A percentile compares a stretch with the other conserved stretches of the same genome.
phyloP scores from a whole-genome alignment of 2,113 vertebrate genomes.

The Mohoua ochrocephala region DNA sequence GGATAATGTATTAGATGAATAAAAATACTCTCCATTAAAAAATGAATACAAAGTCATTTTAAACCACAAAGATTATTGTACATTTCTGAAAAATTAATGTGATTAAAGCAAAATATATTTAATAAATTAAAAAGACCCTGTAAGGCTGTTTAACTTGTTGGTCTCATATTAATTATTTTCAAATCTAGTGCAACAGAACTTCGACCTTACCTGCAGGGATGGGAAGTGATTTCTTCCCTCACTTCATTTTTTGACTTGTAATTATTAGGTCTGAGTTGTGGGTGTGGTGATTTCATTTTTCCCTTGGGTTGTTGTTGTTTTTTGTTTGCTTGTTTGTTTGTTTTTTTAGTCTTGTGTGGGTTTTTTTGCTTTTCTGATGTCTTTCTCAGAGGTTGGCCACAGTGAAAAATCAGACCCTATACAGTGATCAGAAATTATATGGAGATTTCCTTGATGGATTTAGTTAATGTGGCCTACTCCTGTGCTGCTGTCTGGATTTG shows the following conservation, averaged over 20 bases:
- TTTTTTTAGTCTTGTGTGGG: not conserved
- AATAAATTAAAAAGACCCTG: constrained; percentile 25
- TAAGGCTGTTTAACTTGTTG: constrained; percentile 32
- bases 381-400: not conserved
- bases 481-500: not conserved
- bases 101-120: constrained; percentile 46
- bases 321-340: not conserved
- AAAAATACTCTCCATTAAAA: constrained; percentile 63
- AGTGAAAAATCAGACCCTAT: not conserved
- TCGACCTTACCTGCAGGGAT: not conserved
- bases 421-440: not conserved
- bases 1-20: constrained; percentile 52
- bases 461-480: not conserved
- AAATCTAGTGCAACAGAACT: not conserved
- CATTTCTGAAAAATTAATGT: constrained; percentile 37
- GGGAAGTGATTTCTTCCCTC: not conserved
- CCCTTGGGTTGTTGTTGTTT: not conserved
- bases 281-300: not conserved
- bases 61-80: constrained; percentile 57
- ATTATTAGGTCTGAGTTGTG: not conserved
- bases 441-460: not conserved
- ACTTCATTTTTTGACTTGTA: not conserved
- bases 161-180: constrained; percentile 6
- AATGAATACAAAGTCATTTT: constrained; percentile 45
- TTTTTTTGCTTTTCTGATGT: not conserved